Base-by-base conservation (phyloP, 2,797 vertebrate species). In the Cyprinella venusta region DNA sequence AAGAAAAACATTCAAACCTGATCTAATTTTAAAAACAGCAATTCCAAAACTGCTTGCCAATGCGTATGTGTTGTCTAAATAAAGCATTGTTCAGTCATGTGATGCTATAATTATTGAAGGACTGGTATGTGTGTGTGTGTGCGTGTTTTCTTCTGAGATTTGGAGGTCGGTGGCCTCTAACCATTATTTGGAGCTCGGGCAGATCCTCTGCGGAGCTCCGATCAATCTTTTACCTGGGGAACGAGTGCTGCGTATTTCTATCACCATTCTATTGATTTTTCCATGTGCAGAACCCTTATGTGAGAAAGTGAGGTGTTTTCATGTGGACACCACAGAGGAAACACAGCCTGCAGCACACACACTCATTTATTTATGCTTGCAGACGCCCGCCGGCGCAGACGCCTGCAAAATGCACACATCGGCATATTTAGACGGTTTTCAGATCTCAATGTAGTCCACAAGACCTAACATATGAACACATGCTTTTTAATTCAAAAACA, bases 181-280 rank as follows among this genome's bases (percentile, higher is more conserved):
- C 94, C 93, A 94, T 95, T 95, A 94, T 92, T 95, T 94, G 90
- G 90, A 92, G 86, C 94, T 94, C 91, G 91, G 91, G 91, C 90
- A 89, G 90, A 92, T 85, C 91, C 93, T 93, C 93, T 67, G 89
- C 86, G 92, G 93, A 92, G 90, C 91, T 80, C 90, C 91, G 94
- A 95, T 95, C 94, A 95, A 95, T 95, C 91, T 91, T 91, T 92
- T 93, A 94, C 92, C 92, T 93, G 91, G 89, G 93, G 91, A 95
- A 92, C 91, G 87, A 91, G 91, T 91, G 90, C 88, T 92, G 93
- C 91, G 91, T 93, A 95, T 94, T 94, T 94, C 94, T 94, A 94
- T 94, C 93, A 94, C 92, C 90, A 91, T 90, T 88, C 68, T 93
- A 95, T 95, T 92, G 95, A 95, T 95, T 95, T 94, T 93, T 92